Conservation (phyloP, 2,113 vertebrate species). For the Oxygymnocypris stewartii region DNA sequence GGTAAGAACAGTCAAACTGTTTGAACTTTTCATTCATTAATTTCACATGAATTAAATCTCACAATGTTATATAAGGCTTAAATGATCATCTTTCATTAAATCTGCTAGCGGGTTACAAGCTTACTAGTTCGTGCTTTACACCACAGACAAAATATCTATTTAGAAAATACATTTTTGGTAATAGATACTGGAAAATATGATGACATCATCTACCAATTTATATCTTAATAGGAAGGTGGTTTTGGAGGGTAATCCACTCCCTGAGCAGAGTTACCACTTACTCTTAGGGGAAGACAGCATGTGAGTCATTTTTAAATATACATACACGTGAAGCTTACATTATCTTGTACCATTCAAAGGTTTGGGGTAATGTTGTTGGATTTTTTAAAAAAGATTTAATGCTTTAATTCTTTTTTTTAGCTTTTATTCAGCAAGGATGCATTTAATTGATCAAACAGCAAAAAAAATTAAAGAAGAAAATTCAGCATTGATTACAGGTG, state of each 20-base stretch:
- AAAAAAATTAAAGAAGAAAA: not conserved
- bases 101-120: not conserved
- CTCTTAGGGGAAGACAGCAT: constrained; percentile 75
- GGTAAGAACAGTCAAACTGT: constrained; percentile 63
- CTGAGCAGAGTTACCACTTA: constrained; percentile 72
- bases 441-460: not conserved
- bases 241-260: constrained; percentile 80
- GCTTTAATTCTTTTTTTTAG: too few species aligned
- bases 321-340: not conserved
- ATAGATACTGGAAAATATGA: not conserved
- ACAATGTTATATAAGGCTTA: not conserved
- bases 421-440: not conserved
- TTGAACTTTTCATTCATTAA: not conserved
- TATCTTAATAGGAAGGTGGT: constrained; percentile 72
- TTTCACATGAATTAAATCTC: not conserved
- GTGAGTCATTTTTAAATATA: constrained; percentile 68
- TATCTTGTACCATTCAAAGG: not conserved
- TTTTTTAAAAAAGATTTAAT: not conserved
- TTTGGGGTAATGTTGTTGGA: not conserved
- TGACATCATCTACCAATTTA: not conserved
- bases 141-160: not conserved
- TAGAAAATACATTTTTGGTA: not conserved
- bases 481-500: not conserved
- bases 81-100: not conserved
- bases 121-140: not conserved